These are phyloP conservation scores for Caenorhabditis auriculariae DNA, from an alignment of 2,888 invertebrate species.

Conservation along the genomic window DNA sequence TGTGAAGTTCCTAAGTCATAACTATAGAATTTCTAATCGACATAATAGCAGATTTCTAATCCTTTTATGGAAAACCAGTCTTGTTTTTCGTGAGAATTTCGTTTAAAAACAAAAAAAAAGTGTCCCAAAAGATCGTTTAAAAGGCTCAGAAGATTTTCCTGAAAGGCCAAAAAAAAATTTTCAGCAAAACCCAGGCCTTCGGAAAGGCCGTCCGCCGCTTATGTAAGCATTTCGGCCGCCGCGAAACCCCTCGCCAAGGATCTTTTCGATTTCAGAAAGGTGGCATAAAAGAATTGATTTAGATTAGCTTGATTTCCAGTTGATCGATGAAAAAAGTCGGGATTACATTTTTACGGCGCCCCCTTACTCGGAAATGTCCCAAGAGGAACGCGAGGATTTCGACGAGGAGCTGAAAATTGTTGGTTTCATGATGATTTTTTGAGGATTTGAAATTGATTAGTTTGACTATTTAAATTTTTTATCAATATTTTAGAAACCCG, in stretches of 20 bases:
- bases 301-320: no score
- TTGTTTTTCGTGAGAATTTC: no score
- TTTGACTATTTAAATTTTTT: no score
- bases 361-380: slow-evolving; percentile 19
- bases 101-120: no score
- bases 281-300: neutral
- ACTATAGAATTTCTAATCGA: no score
- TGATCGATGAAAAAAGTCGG: slow-evolving; percentile 15
- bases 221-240: slow-evolving; percentile 9
- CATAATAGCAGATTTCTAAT: no score
- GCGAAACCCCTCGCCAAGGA: slow-evolving; percentile 17
- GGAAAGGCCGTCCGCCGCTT: slow-evolving; percentile 18
- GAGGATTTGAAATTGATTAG: no score
- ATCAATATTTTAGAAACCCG: no score
- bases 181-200: slow-evolving; percentile 16
- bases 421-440: neutral
- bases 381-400: slow-evolving; percentile 19
- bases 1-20: no score
- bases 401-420: slow-evolving; percentile 18
- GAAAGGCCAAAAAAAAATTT: neutral
- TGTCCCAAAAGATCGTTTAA: no score
- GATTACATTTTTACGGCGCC: slow-evolving; percentile 25
- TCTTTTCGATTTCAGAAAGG: slow-evolving; percentile 18
- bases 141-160: neutral
- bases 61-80: no score